phyloP scores from a whole-genome alignment of 2,888 invertebrate species.

The Mesodorylaimus sp. region DNA sequence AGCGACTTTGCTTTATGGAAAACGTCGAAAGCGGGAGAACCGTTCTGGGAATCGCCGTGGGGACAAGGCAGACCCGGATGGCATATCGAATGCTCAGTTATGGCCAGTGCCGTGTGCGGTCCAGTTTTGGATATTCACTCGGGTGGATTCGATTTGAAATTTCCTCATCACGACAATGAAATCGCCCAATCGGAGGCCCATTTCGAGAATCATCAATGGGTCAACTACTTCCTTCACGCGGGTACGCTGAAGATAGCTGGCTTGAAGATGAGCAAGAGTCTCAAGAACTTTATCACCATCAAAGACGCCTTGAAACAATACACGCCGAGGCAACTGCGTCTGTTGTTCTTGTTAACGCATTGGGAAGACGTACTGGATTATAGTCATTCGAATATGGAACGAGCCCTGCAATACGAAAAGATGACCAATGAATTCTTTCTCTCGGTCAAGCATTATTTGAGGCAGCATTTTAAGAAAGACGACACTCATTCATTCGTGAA shows the following conservation, averaged over 20 bases:
- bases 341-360: conserved; percentile 81
- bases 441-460: conserved; percentile 57
- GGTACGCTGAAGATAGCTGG: conserved; percentile 93
- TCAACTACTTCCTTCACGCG: conserved; percentile 88
- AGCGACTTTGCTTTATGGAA: conserved; percentile 99
- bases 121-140: conserved; percentile 71
- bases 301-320: conserved; percentile 15
- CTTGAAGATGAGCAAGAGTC: conserved; percentile 97
- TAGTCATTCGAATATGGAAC: conserved; percentile 91
- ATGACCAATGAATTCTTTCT: conserved; percentile 72
- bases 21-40: conserved; percentile 83
- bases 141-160: conserved; percentile 86
- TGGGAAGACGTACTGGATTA: conserved; percentile 97
- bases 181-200: conserved; percentile 61
- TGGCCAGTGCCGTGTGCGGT: conserved; percentile 73
- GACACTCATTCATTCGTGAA: conserved; percentile 47
- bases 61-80: conserved; percentile 55
- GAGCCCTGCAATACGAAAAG: conserved; percentile 77
- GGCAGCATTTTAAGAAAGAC: conserved; percentile 37
- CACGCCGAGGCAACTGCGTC: conserved; percentile 65
- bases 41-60: conserved; percentile 93
- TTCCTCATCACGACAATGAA: conserved; percentile 98
- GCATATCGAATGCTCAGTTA: conserved; percentile 99
- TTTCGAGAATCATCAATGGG: conserved; percentile 74
- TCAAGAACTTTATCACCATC: conserved; percentile 70